Conservation (phyloP, 2,888 invertebrate species). For the Pseudococcus viburni region DNA sequence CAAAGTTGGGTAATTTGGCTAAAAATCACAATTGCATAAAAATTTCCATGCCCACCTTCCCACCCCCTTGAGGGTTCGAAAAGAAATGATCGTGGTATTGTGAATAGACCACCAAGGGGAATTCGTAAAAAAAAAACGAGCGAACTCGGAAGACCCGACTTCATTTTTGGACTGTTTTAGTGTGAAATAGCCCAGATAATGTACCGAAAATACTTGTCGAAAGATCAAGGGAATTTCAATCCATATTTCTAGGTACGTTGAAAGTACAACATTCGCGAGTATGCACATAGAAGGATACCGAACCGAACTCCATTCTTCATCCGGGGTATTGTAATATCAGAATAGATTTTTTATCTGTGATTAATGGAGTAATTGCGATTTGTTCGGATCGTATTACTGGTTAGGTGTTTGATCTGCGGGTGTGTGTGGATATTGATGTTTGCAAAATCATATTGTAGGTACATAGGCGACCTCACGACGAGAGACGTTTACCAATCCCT, state of each 20-base stretch:
- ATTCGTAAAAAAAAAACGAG: no score
- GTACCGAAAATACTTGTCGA: background rate
- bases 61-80: no score
- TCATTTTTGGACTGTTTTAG: no score
- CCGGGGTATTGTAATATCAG: slow-evolving; percentile 14
- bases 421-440: background rate
- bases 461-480: no score
- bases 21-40: no score
- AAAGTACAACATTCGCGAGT: no score
- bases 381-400: background rate
- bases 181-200: no score
- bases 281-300: background rate
- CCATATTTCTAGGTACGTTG: background rate
- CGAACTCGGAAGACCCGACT: no score
- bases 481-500: background rate
- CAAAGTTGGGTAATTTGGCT: no score
- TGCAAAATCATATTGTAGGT: background rate
- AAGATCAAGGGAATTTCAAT: slow-evolving; percentile 4
- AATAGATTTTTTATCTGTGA: slow-evolving; percentile 34
- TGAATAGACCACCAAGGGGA: no score
- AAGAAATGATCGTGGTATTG: no score
- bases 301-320: background rate
- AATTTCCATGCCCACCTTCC: no score
- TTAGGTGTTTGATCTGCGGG: background rate
- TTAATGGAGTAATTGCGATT: slow-evolving; percentile 13